Base-by-base conservation (phyloP, 2,797 vertebrate species). In the Neostethus bicornis region DNA sequence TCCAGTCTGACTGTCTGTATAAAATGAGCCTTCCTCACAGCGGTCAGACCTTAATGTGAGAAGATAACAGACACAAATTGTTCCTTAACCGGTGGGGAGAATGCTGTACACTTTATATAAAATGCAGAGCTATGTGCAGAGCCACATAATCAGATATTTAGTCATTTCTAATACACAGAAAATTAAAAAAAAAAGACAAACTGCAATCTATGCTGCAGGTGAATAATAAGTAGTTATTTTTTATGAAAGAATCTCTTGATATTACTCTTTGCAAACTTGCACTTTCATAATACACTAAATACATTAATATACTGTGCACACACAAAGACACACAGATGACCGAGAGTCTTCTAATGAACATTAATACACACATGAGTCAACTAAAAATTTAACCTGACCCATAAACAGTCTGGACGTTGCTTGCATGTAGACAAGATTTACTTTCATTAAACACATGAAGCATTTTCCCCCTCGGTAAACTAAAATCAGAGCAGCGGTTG, bases 21-120 rank as follows among this genome's bases (percentile, higher is more conserved):
- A 73, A 84, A 82, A 85, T 57, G 77, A 61, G 31, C 43, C 66
- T 16, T 71, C 61, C 70, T 80, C 39, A 4, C 64, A 63, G 70
- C 81, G 71, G 70, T 65, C 63, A 68, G 67, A 51, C 49, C 46
- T 55, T 65, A 64, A 73, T 39, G 1, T 62, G 45, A 49, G 61
- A 51, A 66, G 70, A 73, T 53, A 34, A 71, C 51, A 57, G 67
- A 75, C 66, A 60, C 53, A 64, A 61, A 73, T 52, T 53, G 66
- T 69, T 69, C 52, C 37, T 34, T 28, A 35, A 13, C 12, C 21
- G 23, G 14, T 48, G 11, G 14, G 53, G 25, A 70, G 42, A 17
- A 24, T 28, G 16, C 52, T 56, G 42, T 66, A 37, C 41, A 9
- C 10, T 13, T 19, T 10, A 8, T 35, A 16, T 54, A 52, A 75